Evolutionary conservation across 2,797 vertebrate genomes (phyloP).

Genomic region (Syndactyla subalaris): DNA sequence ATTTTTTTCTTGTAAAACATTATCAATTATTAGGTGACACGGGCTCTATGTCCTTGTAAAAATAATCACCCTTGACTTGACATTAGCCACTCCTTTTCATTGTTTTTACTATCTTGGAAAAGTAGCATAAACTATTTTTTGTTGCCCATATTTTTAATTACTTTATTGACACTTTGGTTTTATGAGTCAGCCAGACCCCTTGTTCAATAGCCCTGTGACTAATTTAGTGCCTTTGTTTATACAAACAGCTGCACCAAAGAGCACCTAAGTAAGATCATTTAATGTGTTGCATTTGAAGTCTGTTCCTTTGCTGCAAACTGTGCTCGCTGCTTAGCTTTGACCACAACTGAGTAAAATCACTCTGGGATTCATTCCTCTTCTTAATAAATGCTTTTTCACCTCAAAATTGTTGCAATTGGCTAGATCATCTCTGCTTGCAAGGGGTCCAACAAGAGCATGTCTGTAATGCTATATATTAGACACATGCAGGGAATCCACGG

Average conservation of each 20-base stretch:
- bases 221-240: slow-evolving; percentile 21
- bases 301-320: background rate
- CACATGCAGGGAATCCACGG: background rate
- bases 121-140: slow-evolving; percentile 7
- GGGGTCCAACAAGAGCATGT: background rate
- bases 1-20: background rate
- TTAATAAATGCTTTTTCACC: background rate
- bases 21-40: background rate
- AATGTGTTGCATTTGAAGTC: background rate
- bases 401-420: background rate
- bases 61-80: background rate
- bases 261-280: background rate
- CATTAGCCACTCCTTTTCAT: background rate
- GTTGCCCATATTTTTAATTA: slow-evolving; percentile 2
- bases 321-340: slow-evolving; percentile 3
- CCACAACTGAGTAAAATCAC: background rate
- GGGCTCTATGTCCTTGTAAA: background rate
- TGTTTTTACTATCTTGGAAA: slow-evolving; percentile 42
- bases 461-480: background rate
- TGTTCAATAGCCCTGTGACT: slow-evolving; percentile 42
- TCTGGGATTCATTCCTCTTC: background rate
- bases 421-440: background rate
- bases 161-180: slow-evolving; percentile 32
- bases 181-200: slow-evolving; percentile 69
- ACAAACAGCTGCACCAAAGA: background rate